These are phyloP conservation scores for Amblyornis subalaris DNA, from an alignment of 2,113 vertebrate species.

Conservation along the genomic window DNA sequence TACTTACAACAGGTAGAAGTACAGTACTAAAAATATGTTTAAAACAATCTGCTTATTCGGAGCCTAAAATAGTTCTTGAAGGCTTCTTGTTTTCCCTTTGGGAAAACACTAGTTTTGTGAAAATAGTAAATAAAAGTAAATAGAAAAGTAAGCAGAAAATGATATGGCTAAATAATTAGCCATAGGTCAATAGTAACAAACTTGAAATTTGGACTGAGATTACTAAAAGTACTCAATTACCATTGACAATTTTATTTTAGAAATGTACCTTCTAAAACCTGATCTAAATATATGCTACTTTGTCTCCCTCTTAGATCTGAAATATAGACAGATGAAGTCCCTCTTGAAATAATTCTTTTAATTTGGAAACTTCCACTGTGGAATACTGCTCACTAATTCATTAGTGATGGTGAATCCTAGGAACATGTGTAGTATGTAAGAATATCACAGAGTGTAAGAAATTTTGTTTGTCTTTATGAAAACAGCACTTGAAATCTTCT, in stretches of 20 bases:
- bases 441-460: neutral
- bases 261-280: neutral
- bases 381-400: neutral
- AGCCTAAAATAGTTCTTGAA: neutral
- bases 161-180: neutral
- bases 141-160: neutral
- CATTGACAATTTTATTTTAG: neutral
- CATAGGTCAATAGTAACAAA: neutral
- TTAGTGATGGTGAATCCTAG: neutral
- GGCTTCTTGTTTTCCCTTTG: neutral
- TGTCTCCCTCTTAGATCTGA: neutral
- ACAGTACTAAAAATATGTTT: neutral
- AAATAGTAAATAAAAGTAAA: neutral
- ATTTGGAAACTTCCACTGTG: neutral
- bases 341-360: neutral
- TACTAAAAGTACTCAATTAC: neutral
- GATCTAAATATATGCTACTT: neutral
- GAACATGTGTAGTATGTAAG: neutral
- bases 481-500: neutral
- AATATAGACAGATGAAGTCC: neutral
- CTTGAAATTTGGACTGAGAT: neutral
- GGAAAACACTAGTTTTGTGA: neutral
- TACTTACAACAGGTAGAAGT: neutral
- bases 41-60: neutral
- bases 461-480: neutral